A percentile compares a stretch with the other conserved stretches of the same genome.
These are phyloP conservation scores for Nowickia ferox DNA, from an alignment of 2,888 invertebrate species.

Conservation along the genomic window DNA sequence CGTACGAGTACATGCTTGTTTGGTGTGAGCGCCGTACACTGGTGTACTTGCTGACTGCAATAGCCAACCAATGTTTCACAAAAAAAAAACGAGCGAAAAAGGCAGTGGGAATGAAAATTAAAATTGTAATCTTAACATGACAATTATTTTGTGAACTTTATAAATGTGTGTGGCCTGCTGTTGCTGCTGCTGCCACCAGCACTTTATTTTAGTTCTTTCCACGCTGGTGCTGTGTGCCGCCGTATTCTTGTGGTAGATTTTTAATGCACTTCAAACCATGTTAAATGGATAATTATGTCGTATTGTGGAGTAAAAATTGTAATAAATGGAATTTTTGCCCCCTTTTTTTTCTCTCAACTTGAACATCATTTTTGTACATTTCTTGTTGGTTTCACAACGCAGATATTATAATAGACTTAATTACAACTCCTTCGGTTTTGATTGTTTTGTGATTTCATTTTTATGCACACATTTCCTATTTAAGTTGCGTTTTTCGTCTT, in stretches of 20 bases:
- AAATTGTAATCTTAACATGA: slow-evolving; percentile 71
- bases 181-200: slow-evolving; percentile 47
- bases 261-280: slow-evolving; percentile 68
- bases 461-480: slow-evolving; percentile 23
- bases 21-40: not conserved
- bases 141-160: slow-evolving; percentile 70
- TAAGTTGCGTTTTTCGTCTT: not conserved
- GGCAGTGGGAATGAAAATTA: slow-evolving; percentile 52
- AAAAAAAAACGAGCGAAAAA: slow-evolving; percentile 4
- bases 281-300: slow-evolving; percentile 72
- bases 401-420: slow-evolving; percentile 69
- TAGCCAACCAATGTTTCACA: slow-evolving; percentile 43
- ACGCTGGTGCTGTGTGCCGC: slow-evolving; percentile 6
- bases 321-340: slow-evolving; percentile 66
- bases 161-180: slow-evolving; percentile 63
- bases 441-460: slow-evolving; percentile 63
- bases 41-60: slow-evolving; percentile 20
- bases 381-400: slow-evolving; percentile 46
- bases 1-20: slow-evolving; percentile 34
- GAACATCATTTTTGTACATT: slow-evolving; percentile 31
- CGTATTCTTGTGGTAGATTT: slow-evolving; percentile 60
- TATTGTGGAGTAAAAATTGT: slow-evolving; percentile 66
- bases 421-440: slow-evolving; percentile 70
- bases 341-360: slow-evolving; percentile 26
- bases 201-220: slow-evolving; percentile 58